These are phyloP conservation scores for Pangasius larnaudii DNA, from an alignment of 2,797 vertebrate species.

Conservation along the genomic window DNA sequence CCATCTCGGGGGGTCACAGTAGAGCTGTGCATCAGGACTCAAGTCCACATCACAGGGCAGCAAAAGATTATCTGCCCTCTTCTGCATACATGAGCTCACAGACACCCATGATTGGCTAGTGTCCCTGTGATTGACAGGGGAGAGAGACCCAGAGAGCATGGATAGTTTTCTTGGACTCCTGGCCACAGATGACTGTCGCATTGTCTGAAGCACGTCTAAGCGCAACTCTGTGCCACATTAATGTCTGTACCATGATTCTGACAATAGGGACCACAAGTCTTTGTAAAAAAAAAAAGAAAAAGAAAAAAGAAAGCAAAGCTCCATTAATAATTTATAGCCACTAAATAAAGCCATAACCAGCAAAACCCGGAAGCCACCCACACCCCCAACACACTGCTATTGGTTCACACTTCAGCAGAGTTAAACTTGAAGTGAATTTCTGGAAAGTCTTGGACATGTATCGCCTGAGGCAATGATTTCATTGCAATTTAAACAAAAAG, in stretches of 20 bases:
- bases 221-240: not conserved
- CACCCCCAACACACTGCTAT: not conserved
- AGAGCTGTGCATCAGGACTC: not conserved
- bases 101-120: not conserved
- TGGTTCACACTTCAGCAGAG: not conserved
- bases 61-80: not conserved
- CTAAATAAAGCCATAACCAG: not conserved
- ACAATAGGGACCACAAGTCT: not conserved
- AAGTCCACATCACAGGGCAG: not conserved
- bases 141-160: not conserved
- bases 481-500: not conserved
- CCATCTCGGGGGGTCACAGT: not conserved
- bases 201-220: not conserved
- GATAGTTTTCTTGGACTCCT: not conserved
- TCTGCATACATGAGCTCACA: not conserved
- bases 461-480: not conserved
- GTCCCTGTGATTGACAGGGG: not conserved
- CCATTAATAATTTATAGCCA: not conserved
- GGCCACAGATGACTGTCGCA: not conserved
- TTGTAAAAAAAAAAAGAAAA: not conserved
- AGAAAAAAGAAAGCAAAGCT: too few species aligned
- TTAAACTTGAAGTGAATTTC: slow-evolving; percentile 4
- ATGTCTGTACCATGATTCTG: not conserved
- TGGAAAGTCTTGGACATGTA: not conserved
- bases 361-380: not conserved